Percentiles rank a stretch among this genome's conserved stretches.
phyloP scores from a whole-genome alignment of 2,113 vertebrate species.

The Amazona guildingii region DNA sequence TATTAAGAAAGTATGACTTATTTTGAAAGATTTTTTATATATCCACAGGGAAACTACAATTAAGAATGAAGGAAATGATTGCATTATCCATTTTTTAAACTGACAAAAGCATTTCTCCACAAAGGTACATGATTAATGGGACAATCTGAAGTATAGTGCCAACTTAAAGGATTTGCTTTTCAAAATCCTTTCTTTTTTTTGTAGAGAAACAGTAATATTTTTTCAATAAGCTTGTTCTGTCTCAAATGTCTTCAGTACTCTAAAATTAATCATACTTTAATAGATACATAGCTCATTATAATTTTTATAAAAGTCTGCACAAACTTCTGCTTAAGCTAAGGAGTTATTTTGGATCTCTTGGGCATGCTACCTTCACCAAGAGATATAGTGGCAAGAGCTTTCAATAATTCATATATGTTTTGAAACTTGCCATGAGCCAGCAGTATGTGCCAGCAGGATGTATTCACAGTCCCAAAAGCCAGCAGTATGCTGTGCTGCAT shows the following conservation, averaged over 20 bases:
- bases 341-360: background rate
- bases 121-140: background rate
- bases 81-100: background rate
- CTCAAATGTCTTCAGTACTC: background rate
- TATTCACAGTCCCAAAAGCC: background rate
- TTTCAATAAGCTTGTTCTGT: background rate
- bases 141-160: background rate
- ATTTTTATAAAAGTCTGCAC: background rate
- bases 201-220: background rate
- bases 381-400: background rate
- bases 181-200: background rate
- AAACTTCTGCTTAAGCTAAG: background rate
- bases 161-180: background rate
- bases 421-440: background rate
- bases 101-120: background rate
- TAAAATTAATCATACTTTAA: background rate
- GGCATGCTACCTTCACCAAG: background rate
- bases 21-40: background rate
- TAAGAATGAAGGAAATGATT: background rate
- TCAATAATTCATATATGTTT: background rate
- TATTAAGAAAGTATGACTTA: background rate
- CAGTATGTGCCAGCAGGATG: background rate
- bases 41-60: background rate
- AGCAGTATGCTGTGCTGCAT: background rate
- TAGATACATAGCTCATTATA: background rate